Conservation (phyloP, 2,888 invertebrate genomes). For the Steinernema carpocapsae region DNA sequence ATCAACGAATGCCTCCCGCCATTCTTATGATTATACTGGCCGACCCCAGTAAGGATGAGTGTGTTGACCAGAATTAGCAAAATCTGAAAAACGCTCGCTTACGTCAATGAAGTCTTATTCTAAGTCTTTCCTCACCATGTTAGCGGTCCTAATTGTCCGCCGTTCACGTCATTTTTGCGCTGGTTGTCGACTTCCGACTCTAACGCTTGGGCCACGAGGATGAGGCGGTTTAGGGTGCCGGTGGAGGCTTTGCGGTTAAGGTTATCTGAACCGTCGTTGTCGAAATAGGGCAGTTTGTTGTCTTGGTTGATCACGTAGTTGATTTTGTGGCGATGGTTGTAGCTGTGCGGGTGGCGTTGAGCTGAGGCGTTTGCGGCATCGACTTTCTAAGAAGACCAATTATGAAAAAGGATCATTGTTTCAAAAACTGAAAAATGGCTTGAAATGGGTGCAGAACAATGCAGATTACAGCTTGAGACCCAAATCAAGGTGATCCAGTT, state of each 20-base stretch:
- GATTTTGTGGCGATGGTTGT: conserved; percentile 24
- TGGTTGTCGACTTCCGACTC: conserved; percentile 63
- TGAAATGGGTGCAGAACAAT: no score
- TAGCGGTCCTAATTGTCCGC: conserved; percentile 63
- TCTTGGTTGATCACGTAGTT: conserved; percentile 23
- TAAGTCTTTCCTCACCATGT: conserved; percentile 59
- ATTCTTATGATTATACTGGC: conserved; percentile 60
- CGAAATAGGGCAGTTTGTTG: conserved; percentile 16
- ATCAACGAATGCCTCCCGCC: conserved; percentile 51
- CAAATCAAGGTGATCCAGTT: no score
- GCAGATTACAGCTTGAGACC: no score
- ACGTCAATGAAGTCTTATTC: no score
- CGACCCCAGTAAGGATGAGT: conserved; percentile 64
- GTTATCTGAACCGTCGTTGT: background rate
- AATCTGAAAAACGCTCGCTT: conserved; percentile 49
- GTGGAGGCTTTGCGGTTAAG: conserved; percentile 60
- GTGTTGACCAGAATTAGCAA: conserved; percentile 60
- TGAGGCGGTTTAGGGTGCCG: conserved; percentile 65
- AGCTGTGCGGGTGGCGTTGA: conserved; percentile 17
- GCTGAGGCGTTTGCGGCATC: conserved; percentile 12
- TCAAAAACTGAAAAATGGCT: background rate
- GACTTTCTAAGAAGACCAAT: background rate
- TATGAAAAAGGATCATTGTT: background rate
- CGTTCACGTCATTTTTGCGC: conserved; percentile 60
- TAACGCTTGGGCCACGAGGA: conserved; percentile 65